A percentile compares a stretch with the other conserved stretches of the same genome.
Conservation (phyloP, 2,888 invertebrate genomes). For the Lasioglossum oenotherae region DNA sequence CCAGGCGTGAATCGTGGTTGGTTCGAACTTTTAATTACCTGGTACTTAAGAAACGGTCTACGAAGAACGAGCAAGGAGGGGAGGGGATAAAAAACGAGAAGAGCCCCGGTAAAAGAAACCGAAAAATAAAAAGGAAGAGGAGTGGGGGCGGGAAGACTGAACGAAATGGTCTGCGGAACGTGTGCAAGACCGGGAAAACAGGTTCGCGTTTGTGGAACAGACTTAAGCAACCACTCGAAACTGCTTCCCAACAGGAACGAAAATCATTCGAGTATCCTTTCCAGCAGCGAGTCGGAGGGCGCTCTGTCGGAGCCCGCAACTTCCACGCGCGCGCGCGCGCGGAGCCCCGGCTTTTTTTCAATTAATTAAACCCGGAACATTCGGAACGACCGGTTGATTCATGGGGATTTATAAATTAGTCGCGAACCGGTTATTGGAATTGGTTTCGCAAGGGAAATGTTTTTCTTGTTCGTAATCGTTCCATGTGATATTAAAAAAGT, state of each 20-base stretch:
- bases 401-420: conserved; percentile 11
- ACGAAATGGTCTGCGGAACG: conserved; percentile 47
- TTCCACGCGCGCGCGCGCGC: no score
- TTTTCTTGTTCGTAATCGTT: conserved; percentile 11
- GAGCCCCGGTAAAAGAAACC: not conserved
- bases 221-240: conserved; percentile 67
- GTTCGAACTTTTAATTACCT: conserved; percentile 79
- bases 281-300: not conserved
- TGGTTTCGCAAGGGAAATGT: not conserved
- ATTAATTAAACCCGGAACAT: conserved; percentile 61
- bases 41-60: conserved; percentile 66
- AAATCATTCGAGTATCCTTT: conserved; percentile 64
- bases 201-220: conserved; percentile 58
- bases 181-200: conserved; percentile 20
- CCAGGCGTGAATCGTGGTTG: conserved; percentile 71
- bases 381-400: not conserved
- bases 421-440: conserved; percentile 28
- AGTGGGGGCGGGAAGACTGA: conserved; percentile 16
- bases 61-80: conserved; percentile 37
- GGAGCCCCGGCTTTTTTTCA: conserved; percentile 43
- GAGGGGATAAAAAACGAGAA: conserved; percentile 4
- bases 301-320: not conserved
- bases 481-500: not conserved
- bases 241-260: conserved; percentile 67
- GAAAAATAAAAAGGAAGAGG: conserved; percentile 1